These are phyloP conservation scores for Rambutsinella grinnellia DNA, from an alignment of 2,888 invertebrate genomes.

Conservation along the genomic window DNA sequence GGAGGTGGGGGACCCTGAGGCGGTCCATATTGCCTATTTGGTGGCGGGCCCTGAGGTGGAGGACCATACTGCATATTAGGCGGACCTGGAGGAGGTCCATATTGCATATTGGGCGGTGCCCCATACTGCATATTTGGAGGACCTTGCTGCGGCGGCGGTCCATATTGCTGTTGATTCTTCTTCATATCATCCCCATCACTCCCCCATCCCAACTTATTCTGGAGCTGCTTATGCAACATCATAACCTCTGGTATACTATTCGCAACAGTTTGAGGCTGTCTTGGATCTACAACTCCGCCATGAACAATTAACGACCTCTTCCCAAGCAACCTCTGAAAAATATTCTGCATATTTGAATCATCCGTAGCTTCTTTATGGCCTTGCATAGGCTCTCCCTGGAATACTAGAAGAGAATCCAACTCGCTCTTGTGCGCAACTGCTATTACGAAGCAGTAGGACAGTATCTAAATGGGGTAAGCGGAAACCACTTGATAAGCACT, in stretches of 20 bases:
- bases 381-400: conserved; percentile 10
- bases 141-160: neutral
- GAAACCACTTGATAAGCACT: too few relatives aligned
- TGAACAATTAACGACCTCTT: neutral
- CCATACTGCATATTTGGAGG: neutral
- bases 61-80: conserved; percentile 2
- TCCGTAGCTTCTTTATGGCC: conserved; percentile 23
- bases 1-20: neutral
- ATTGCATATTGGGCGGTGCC: neutral
- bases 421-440: too few relatives aligned
- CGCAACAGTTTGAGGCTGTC: neutral
- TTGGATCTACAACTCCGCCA: neutral
- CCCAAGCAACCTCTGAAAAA: conserved; percentile 17
- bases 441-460: conserved; percentile 7
- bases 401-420: too few relatives aligned
- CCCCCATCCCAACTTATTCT: conserved; percentile 34
- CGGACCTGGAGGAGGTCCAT: neutral
- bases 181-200: conserved; percentile 6
- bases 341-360: conserved; percentile 8
- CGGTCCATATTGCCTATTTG: neutral
- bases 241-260: conserved; percentile 15
- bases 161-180: too few relatives aligned
- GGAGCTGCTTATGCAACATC: conserved; percentile 20
- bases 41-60: neutral
- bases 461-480: too few relatives aligned